Evolutionary conservation across 2,797 vertebrate genomes (phyloP).

Genomic region (Sebastes ruberrimus): DNA sequence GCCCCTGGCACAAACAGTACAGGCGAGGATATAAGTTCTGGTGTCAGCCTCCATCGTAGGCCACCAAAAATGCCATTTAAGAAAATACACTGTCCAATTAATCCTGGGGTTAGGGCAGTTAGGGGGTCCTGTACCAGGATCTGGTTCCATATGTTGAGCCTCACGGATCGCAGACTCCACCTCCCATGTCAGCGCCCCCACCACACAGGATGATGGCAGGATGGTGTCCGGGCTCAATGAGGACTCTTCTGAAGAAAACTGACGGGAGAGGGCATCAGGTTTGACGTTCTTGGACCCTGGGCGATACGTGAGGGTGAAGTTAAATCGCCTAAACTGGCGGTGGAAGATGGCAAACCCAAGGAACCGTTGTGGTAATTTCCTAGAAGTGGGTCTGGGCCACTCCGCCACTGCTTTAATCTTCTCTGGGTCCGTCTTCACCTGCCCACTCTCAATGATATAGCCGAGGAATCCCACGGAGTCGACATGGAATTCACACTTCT

Average conservation of each 20-base stretch:
- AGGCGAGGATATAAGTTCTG: neutral
- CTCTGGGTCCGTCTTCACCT: neutral
- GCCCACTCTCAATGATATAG: neutral
- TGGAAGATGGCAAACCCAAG: neutral
- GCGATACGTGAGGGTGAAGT: neutral
- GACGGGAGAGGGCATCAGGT: neutral
- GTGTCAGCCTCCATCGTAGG: neutral
- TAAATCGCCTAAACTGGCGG: neutral
- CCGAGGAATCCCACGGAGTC: neutral
- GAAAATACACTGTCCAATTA: neutral
- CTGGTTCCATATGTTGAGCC: neutral
- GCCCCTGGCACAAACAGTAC: neutral
- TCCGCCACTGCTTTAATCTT: neutral
- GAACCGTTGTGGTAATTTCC: neutral
- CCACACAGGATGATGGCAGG: neutral
- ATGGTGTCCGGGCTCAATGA: too few relatives aligned
- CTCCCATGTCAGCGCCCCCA: neutral
- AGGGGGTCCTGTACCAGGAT: neutral
- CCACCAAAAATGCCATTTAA: neutral
- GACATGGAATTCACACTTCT: neutral
- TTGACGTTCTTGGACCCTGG: neutral
- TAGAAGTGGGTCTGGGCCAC: neutral
- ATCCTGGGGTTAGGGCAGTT: neutral
- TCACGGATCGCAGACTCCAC: neutral
- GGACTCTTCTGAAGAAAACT: neutral